A percentile compares a stretch with the other conserved stretches of the same genome.
phyloP scores from a whole-genome alignment of 2,888 invertebrate species.

The Drosophila quinaria region DNA sequence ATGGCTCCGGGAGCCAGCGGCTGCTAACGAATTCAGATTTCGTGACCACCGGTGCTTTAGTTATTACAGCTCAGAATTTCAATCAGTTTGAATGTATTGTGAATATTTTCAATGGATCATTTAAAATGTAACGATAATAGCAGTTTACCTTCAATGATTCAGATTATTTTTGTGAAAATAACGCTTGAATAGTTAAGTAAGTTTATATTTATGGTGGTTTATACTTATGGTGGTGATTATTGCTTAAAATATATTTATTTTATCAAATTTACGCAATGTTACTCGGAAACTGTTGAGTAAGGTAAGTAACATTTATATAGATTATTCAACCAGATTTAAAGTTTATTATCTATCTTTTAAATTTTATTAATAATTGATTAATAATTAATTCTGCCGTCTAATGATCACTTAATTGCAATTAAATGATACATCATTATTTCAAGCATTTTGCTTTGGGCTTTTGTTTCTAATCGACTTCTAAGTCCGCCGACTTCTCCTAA shows the following conservation, averaged over 20 bases:
- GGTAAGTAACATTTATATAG: constrained; percentile 2
- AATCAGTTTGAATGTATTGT: background rate
- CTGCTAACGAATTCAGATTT: too few species aligned
- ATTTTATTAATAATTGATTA: background rate
- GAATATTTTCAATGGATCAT: background rate
- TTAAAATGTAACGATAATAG: background rate
- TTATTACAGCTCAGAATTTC: background rate
- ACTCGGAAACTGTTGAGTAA: constrained; percentile 4
- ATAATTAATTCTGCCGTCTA: background rate
- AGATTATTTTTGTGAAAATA: background rate
- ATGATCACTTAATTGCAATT: constrained; percentile 31
- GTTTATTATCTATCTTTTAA: background rate
- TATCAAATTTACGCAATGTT: background rate
- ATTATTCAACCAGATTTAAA: constrained; percentile 3
- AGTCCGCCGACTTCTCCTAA: background rate
- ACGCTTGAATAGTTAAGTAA: constrained; percentile 1
- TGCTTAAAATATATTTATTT: background rate
- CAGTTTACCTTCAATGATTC: background rate
- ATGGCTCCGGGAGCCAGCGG: too few species aligned
- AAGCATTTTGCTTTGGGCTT: constrained; percentile 10
- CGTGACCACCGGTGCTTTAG: too few species aligned
- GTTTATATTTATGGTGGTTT: too few species aligned
- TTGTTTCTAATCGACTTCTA: constrained; percentile 29
- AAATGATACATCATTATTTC: constrained; percentile 29
- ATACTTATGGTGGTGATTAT: too few species aligned